Evolutionary conservation across 2,888 invertebrate species (phyloP).

Genomic region (Bimastos eiseni): DNA sequence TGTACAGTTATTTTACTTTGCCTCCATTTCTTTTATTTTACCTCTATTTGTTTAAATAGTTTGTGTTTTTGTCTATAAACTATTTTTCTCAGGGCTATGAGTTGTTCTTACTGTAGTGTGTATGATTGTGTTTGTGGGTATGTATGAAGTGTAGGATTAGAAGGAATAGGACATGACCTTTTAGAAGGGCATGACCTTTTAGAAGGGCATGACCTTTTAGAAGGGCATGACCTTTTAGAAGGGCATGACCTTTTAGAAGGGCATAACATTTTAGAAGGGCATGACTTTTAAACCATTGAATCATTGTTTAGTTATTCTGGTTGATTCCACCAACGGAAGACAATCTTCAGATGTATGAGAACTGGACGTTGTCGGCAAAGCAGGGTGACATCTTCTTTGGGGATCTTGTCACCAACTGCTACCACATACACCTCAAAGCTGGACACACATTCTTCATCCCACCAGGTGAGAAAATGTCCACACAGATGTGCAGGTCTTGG

Average conservation of each 20-base stretch:
- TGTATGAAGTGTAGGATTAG: not conserved
- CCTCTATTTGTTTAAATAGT: too few species aligned
- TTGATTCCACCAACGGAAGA: slow-evolving; percentile 91
- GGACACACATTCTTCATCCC: slow-evolving; percentile 96
- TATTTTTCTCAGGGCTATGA: too few species aligned
- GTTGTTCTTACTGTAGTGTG: too few species aligned
- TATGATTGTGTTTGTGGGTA: too few species aligned
- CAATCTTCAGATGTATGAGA: slow-evolving; percentile 81
- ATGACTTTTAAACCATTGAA: not conserved
- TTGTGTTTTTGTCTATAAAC: too few species aligned
- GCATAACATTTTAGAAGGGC: too few species aligned
- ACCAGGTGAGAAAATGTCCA: slow-evolving; percentile 68
- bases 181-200: too few species aligned
- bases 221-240: too few species aligned
- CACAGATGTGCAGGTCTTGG: not conserved
- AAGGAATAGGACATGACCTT: not conserved
- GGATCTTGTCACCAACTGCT: slow-evolving; percentile 91
- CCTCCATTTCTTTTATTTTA: too few species aligned
- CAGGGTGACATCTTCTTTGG: slow-evolving; percentile 90
- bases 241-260: too few species aligned
- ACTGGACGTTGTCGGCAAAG: slow-evolving; percentile 93
- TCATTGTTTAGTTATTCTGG: slow-evolving; percentile 62
- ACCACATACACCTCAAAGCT: slow-evolving; percentile 75
- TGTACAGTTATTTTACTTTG: not conserved
- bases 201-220: too few species aligned